Base-by-base conservation (phyloP, 1,140 invertebrate genomes). In the Brachionus calyciflorus region DNA sequence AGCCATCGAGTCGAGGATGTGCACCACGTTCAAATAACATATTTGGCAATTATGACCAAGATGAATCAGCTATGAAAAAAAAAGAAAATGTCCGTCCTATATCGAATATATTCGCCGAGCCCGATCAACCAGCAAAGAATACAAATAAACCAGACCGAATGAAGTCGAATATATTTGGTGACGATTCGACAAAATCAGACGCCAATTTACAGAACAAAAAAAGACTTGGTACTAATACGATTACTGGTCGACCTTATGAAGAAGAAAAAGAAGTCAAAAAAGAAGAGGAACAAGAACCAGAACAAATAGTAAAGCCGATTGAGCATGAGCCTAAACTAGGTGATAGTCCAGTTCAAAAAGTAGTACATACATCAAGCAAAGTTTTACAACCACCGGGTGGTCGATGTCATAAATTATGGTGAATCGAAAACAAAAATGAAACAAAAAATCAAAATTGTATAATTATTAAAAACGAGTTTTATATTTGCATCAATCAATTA, bases 11-110 rank as follows among this genome's bases (percentile, higher is more conserved):
- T 24, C 19, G 70, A n/a, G 28, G 53, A 2, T 21, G n/a, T n/a
- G 55, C 53, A 30, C 70, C 70, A 14, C 70, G 70, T 5, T 17
- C 48, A 4, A 75, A 49, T 37, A 73, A 73, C 37, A 73, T 73
- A 28, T 73, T 73, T 55, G 69, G 44, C 0, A 19, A 46, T n/a
- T 7, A 9, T 48, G 69, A 73, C 1, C 28, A 14, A 28, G 69
- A 49, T 19, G 37, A 73, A 40, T 24, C 69, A 37, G n/a, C 21
- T 1, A 37, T 1, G n/a, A 33, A 6, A 49, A 33, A 73, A 19
- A 48, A 73, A 19, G 46, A 73, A 48, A 73, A 49, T 30, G 44
- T 65, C 21, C 60, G 60, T n/a, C 60, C 60, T 4, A 65, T 65
- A 0, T 65, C 60, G 19, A 65, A 65, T 28, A 41, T 65, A 41